Conservation (phyloP, 2,113 vertebrate genomes). For the Machaerirhynchus nigripectus region DNA sequence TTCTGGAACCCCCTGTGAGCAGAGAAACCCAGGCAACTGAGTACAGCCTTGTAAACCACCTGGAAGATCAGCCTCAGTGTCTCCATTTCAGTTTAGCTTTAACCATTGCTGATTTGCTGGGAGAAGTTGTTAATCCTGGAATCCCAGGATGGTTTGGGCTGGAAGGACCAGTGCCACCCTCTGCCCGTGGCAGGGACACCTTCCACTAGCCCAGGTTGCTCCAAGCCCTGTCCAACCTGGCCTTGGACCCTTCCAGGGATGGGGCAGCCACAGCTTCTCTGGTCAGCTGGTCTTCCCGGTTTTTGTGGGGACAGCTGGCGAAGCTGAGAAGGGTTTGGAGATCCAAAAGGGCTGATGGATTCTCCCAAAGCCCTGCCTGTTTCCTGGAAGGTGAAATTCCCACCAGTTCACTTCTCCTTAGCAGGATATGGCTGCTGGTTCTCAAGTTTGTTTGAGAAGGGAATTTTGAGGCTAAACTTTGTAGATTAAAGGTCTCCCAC, state of each 20-base stretch:
- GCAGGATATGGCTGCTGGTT: background rate
- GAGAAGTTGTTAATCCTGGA: background rate
- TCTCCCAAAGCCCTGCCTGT: background rate
- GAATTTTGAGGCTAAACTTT: background rate
- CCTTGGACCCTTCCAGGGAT: background rate
- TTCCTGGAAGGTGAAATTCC: background rate
- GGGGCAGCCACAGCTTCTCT: background rate
- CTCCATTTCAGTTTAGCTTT: background rate
- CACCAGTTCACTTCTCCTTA: background rate
- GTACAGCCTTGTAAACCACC: background rate
- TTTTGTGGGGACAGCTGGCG: background rate
- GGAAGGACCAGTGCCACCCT: background rate
- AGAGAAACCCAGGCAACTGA: background rate
- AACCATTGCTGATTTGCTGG: background rate
- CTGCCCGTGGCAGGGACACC: background rate
- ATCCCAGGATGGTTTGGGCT: background rate
- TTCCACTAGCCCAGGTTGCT: background rate
- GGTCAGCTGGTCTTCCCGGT: background rate
- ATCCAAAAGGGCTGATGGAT: background rate
- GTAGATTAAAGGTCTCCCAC: background rate
- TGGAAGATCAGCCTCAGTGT: background rate
- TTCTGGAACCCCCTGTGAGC: fast-evolving
- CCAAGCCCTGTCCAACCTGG: background rate
- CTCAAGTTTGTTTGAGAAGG: background rate
- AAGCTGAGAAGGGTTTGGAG: background rate